Evolutionary conservation across 2,888 invertebrate genomes (phyloP), one percentile per base, ranked within the genome.

Genomic region (Romanomermis culicivorax): DNA sequence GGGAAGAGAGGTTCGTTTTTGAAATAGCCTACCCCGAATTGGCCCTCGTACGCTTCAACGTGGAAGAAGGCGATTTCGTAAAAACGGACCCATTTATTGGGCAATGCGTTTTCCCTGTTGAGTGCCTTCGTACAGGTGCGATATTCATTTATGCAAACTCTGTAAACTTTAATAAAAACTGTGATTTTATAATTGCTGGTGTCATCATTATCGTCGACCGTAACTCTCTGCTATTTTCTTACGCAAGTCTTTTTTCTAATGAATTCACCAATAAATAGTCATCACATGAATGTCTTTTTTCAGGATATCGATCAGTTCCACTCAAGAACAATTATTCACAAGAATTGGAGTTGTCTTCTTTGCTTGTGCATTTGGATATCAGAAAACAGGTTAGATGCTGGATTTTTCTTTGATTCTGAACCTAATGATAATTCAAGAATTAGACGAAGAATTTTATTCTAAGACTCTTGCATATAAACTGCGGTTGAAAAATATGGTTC

Each of bases 21-120:
- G 79, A 80, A 42, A 77, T 91, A 14, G 72, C 74, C 17, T 85
- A 83, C 73, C 85, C 88, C 0, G 77, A 83, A 54, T 77, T 86
- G 65, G 85, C 89, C 0, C 71, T 91, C 51, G 72, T 72, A 51
- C 77, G 89, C 42, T 89, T 93, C 70, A 77, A 83, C 43, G 84
- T 89, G 0, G 83, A 86, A 71, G 89, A 89, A 70, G 91, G 89
- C 70, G 95, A 97, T 68, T 85, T 89, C 76, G 95, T 97, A 72
- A 83, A 63, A 47, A 62, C 62, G 1, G 72, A 81, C 14, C 89
- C 89, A 74, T 89, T 93, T 70, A 82, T 93, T 58, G 93, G 93
- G 1, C 95, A 97, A 73, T 86, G 87, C 43, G 85, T 86, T 14
- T 89, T 81, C 73, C 88, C 93, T 0, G 77, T 89, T 62, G 72